Evolutionary conservation across 2,113 vertebrate species (phyloP).

Genomic region (Oncorhynchus keta): DNA sequence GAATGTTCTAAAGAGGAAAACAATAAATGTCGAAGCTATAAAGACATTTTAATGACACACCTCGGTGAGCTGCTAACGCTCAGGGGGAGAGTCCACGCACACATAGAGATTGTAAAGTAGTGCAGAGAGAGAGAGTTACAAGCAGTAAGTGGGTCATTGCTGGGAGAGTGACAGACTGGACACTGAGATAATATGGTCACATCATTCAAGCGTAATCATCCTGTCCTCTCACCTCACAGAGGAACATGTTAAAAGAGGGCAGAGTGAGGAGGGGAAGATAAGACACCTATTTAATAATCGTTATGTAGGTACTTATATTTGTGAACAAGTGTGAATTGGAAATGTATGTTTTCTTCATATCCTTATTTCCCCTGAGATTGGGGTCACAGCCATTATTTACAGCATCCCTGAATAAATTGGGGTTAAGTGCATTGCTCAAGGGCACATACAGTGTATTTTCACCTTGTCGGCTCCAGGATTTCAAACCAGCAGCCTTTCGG

Average conservation of each 20-base stretch:
- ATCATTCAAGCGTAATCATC: background rate
- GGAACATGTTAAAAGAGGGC: background rate
- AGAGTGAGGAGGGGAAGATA: background rate
- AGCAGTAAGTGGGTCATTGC: background rate
- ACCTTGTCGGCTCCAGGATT: no score
- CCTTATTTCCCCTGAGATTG: no score
- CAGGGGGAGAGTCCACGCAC: background rate
- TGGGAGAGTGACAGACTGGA: background rate
- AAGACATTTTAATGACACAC: conserved; percentile 6
- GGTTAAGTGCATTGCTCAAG: no score
- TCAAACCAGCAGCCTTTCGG: no score
- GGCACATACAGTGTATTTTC: no score
- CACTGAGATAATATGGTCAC: background rate
- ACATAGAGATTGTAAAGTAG: background rate
- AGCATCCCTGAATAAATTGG: no score
- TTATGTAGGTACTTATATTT: no score
- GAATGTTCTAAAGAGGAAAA: background rate
- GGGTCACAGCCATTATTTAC: no score
- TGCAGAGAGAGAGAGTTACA: background rate
- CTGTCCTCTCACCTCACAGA: background rate
- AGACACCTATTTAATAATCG: background rate
- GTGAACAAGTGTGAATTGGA: no score
- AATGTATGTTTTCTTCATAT: no score
- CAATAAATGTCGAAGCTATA: background rate
- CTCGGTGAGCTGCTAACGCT: background rate